These are phyloP conservation scores for Neogobius melanostomus DNA, from an alignment of 2,113 vertebrate genomes.

Conservation along the genomic window DNA sequence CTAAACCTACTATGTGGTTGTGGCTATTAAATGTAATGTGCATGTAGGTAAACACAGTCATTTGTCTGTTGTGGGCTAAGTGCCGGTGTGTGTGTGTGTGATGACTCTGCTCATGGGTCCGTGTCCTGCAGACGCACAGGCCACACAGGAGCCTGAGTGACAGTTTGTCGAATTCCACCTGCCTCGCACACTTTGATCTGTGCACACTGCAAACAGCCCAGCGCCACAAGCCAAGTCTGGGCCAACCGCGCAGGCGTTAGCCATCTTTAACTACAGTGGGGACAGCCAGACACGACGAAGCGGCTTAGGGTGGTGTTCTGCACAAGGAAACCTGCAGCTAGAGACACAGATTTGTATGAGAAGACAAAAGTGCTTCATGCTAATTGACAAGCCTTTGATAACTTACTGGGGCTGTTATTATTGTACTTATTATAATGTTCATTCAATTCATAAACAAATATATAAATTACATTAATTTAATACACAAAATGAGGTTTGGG, in stretches of 20 bases:
- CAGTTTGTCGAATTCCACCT: conserved; percentile 51
- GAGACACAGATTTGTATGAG: neutral
- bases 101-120: conserved; percentile 20
- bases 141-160: conserved; percentile 63
- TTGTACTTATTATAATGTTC: neutral
- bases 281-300: neutral
- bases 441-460: neutral
- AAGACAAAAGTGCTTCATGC: too few species aligned
- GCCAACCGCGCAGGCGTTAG: neutral
- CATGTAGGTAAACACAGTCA: neutral
- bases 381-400: neutral
- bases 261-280: neutral
- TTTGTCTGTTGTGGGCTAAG: conserved; percentile 37
- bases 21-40: conserved; percentile 10
- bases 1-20: neutral
- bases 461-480: too few species aligned
- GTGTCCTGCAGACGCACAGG: conserved; percentile 30
- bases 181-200: conserved; percentile 55
- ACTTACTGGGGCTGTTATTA: neutral
- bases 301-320: neutral
- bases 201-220: conserved; percentile 34
- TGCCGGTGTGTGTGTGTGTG: conserved; percentile 28
- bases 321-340: neutral
- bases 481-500: too few species aligned
- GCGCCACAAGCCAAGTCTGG: neutral